Conservation (phyloP, 2,797 vertebrate genomes). For the Eulemur rubriventer region DNA sequence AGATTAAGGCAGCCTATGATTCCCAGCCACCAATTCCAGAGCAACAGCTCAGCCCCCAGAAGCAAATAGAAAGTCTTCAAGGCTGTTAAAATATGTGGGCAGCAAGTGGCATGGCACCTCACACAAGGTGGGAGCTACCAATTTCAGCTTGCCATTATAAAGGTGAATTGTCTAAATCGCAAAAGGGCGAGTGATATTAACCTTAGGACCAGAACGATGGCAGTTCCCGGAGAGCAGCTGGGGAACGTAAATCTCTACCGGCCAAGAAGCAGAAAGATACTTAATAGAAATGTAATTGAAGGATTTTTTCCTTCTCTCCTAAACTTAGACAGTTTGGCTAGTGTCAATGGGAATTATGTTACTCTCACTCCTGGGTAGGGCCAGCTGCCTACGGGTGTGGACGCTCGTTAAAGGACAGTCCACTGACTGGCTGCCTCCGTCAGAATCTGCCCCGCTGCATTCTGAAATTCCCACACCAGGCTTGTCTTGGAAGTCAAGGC, state of each 20-base stretch:
- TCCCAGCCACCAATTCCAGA: background rate
- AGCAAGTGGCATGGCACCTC: constrained; percentile 61
- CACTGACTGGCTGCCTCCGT: fast-evolving
- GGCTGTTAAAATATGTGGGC: constrained; percentile 61
- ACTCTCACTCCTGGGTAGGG: constrained; percentile 6
- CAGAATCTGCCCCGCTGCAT: background rate
- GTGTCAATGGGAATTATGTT: constrained; percentile 62
- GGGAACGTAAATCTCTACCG: constrained; percentile 76
- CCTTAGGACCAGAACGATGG: constrained; percentile 78
- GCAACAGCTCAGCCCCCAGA: constrained; percentile 11
- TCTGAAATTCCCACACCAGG: background rate
- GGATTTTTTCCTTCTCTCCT: background rate
- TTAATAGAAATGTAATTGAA: constrained; percentile 82
- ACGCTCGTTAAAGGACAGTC: background rate
- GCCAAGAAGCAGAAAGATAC: constrained; percentile 73
- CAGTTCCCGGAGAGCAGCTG: constrained; percentile 61
- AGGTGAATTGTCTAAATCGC: constrained; percentile 74
- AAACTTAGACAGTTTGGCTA: constrained; percentile 62
- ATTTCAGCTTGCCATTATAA: constrained; percentile 74
- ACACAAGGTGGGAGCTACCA: constrained; percentile 42
- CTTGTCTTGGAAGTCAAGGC: background rate
- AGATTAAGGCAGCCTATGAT: constrained; percentile 14
- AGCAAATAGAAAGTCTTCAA: constrained; percentile 44
- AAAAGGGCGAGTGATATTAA: constrained; percentile 79
- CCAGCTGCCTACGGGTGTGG: background rate